phyloP scores from a whole-genome alignment of 2,888 invertebrate genomes.

The Dorcus hopei region DNA sequence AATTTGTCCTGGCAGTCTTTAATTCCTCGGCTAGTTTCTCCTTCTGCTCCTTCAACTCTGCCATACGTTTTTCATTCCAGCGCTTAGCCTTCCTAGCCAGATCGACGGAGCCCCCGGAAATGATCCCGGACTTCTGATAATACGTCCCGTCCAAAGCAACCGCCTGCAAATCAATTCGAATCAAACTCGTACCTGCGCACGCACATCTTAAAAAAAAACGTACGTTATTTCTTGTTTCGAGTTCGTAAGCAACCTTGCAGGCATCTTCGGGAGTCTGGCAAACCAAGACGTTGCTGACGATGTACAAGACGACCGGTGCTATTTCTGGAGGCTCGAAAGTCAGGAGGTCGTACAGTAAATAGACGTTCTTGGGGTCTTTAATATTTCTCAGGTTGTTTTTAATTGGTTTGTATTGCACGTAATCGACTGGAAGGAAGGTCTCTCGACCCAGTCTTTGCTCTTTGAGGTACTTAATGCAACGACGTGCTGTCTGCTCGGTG shows the following conservation, averaged over 20 bases:
- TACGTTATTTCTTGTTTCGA: slow-evolving; percentile 80
- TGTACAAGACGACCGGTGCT: slow-evolving; percentile 94
- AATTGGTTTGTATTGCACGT: slow-evolving; percentile 92
- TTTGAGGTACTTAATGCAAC: slow-evolving; percentile 93
- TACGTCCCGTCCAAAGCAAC: slow-evolving; percentile 98
- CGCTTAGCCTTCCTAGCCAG: slow-evolving; percentile 95
- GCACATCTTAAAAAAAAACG: slow-evolving; percentile 21
- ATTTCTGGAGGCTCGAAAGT: slow-evolving; percentile 93
- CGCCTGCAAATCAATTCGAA: slow-evolving; percentile 57
- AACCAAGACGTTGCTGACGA: slow-evolving; percentile 98
- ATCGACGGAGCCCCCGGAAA: slow-evolving; percentile 91
- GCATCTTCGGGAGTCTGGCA: slow-evolving; percentile 99
- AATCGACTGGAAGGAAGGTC: slow-evolving; percentile 95
- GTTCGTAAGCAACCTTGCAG: slow-evolving; percentile 90
- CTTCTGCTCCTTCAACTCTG: slow-evolving; percentile 86
- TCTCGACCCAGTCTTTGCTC: slow-evolving; percentile 98
- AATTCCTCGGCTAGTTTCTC: slow-evolving; percentile 91
- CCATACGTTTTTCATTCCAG: slow-evolving; percentile 98
- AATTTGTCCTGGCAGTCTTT: slow-evolving; percentile 91
- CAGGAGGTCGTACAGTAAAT: slow-evolving; percentile 93
- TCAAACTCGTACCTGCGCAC: no score
- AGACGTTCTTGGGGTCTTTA: slow-evolving; percentile 91
- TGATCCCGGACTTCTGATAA: slow-evolving; percentile 98
- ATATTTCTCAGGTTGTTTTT: slow-evolving; percentile 76
- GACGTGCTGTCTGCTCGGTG: slow-evolving; percentile 93